phyloP scores from a whole-genome alignment of 2,888 invertebrate species.

The Desoria tigrina region DNA sequence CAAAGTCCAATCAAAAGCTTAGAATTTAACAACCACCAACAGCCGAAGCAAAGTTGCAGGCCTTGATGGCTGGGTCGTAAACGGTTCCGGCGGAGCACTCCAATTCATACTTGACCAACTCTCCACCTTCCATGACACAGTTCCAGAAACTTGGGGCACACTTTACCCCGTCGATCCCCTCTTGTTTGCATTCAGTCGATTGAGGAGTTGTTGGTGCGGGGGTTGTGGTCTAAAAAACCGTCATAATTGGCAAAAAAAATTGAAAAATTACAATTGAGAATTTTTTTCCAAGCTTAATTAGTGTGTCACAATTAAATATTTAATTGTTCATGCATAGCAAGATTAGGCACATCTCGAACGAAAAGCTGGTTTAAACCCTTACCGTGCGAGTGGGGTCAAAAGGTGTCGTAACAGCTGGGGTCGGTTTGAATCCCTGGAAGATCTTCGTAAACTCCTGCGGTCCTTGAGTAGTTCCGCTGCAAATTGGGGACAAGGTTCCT shows the following conservation, averaged over 20 bases:
- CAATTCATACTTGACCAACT: neutral
- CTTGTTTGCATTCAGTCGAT: neutral
- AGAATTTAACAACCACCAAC: neutral
- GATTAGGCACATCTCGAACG: no score
- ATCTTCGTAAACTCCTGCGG: conserved; percentile 48
- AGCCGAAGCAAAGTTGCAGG: neutral
- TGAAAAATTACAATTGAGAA: no score
- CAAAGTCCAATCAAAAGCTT: no score
- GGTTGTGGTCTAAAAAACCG: neutral
- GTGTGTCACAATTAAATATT: neutral
- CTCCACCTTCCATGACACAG: neutral
- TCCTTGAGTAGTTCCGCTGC: conserved; percentile 43
- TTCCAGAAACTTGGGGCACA: neutral
- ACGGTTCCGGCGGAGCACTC: neutral
- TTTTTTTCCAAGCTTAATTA: neutral
- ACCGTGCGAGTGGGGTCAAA: no score
- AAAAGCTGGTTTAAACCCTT: no score
- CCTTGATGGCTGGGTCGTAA: neutral
- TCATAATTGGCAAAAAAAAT: neutral
- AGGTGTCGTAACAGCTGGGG: no score
- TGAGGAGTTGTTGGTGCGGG: neutral
- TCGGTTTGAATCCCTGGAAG: conserved; percentile 47
- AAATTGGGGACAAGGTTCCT: conserved; percentile 40
- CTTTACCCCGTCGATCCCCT: neutral
- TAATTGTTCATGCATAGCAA: neutral